Evolutionary conservation across 2,888 invertebrate species (phyloP).

Genomic region (Lasius platythorax): DNA sequence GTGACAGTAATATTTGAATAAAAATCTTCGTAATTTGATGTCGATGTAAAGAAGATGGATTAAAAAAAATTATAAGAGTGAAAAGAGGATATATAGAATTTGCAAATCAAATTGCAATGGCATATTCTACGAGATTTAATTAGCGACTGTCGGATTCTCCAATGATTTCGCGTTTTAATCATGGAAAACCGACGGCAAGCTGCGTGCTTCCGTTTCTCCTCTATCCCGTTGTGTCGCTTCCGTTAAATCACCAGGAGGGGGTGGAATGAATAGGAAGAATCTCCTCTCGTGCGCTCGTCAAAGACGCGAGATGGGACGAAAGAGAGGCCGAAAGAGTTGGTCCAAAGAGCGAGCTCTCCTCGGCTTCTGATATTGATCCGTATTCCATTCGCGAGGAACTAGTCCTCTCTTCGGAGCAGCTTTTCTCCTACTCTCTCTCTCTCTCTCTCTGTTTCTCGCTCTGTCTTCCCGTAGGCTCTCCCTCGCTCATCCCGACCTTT

Average conservation of each 20-base stretch:
- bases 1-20: neutral
- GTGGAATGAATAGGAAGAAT: slow-evolving; percentile 15
- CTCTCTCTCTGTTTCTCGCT: neutral
- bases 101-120: neutral
- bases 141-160: neutral
- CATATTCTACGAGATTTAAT: neutral
- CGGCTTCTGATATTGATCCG: slow-evolving; percentile 81
- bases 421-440: slow-evolving; percentile 54
- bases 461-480: slow-evolving; percentile 27
- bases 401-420: slow-evolving; percentile 67
- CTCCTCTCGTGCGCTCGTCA: slow-evolving; percentile 23
- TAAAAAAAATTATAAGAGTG: neutral
- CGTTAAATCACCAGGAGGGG: neutral
- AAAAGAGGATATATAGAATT: neutral
- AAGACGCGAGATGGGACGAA: slow-evolving; percentile 18
- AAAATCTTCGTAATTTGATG: neutral
- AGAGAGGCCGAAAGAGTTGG: slow-evolving; percentile 44
- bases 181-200: neutral
- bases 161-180: neutral
- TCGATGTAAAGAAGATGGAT: neutral
- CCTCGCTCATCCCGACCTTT: slow-evolving; percentile 26
- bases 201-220: slow-evolving; percentile 4
- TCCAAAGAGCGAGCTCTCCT: slow-evolving; percentile 73
- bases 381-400: slow-evolving; percentile 76
- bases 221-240: slow-evolving; percentile 7